These are phyloP conservation scores for Montipora cactus DNA, from an alignment of 64 coral and sea anemone species.

Conservation along the genomic window DNA sequence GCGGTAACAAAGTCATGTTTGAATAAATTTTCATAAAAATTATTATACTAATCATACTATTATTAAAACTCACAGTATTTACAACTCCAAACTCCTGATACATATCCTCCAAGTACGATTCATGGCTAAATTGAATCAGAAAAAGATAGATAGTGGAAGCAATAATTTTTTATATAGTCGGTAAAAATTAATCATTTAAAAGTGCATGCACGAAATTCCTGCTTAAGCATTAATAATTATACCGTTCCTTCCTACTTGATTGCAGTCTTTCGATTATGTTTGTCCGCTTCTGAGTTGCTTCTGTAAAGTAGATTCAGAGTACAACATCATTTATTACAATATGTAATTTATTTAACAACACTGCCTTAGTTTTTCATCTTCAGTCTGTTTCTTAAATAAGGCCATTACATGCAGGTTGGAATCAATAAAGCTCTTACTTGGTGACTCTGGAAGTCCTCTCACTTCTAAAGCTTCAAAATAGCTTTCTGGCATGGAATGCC, in stretches of 20 bases:
- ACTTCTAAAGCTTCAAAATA: constrained; percentile 86
- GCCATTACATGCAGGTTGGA: background rate
- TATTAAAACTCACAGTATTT: constrained; percentile 78
- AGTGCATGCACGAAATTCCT: too few species aligned
- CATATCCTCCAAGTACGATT: constrained; percentile 89
- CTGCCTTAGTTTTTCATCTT: too few species aligned
- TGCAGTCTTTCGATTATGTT: constrained; percentile 91
- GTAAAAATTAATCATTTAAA: too few species aligned
- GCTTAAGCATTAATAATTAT: background rate
- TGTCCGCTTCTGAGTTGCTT: constrained; percentile 62
- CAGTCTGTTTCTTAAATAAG: too few species aligned
- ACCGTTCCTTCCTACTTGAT: constrained; percentile 84
- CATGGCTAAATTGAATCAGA: constrained; percentile 64
- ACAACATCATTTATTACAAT: background rate
- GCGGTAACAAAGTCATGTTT: too few species aligned
- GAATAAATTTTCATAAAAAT: too few species aligned
- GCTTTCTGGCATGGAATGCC: constrained; percentile 74
- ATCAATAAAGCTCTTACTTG: constrained; percentile 37
- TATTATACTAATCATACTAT: too few species aligned
- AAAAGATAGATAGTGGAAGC: background rate
- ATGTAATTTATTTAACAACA: too few species aligned
- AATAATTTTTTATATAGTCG: too few species aligned
- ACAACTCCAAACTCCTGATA: constrained; percentile 92
- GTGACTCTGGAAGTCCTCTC: constrained; percentile 82
- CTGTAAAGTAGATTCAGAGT: constrained; percentile 8